These are phyloP conservation scores for Pterostichus madidus DNA, from an alignment of 2,888 invertebrate species.

Conservation along the genomic window DNA sequence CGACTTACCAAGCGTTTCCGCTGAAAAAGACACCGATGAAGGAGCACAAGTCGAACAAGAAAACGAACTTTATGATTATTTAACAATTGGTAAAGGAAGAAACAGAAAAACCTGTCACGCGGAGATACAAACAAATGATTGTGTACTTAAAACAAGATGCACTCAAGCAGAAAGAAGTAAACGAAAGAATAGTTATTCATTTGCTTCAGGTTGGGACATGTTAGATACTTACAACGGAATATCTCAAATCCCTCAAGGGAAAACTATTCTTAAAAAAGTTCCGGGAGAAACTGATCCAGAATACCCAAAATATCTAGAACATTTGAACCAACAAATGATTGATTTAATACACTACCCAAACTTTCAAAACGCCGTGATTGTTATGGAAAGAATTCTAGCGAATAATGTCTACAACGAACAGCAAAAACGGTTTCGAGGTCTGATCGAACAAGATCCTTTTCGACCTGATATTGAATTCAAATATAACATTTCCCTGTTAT, in stretches of 20 bases:
- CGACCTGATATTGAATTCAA: conserved; percentile 83
- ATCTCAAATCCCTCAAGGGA: conserved; percentile 68
- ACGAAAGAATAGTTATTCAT: conserved; percentile 81
- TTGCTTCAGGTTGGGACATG: conserved; percentile 89
- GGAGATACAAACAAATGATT: conserved; percentile 84
- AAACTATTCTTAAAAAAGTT: conserved; percentile 53
- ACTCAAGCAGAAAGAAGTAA: conserved; percentile 80
- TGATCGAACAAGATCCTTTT: conserved; percentile 81
- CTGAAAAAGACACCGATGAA: conserved; percentile 81
- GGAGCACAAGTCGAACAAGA: conserved; percentile 80
- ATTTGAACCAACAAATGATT: conserved; percentile 74
- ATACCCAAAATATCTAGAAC: conserved; percentile 76
- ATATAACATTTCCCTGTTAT: conserved; percentile 83
- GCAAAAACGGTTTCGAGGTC: conserved; percentile 86
- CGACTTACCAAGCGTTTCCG: conserved; percentile 83
- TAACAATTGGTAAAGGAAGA: conserved; percentile 84
- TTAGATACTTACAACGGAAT: conserved; percentile 81
- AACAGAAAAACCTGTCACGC: conserved; percentile 83
- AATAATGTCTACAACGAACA: conserved; percentile 83
- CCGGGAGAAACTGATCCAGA: conserved; percentile 55
- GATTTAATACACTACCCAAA: conserved; percentile 73
- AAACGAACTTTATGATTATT: conserved; percentile 84
- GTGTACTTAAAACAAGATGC: conserved; percentile 82
- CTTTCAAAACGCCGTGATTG: conserved; percentile 82
- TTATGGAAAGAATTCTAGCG: conserved; percentile 86